Evolutionary conservation across 2,888 invertebrate species (phyloP).

Genomic region (Argyresthia goedartella): DNA sequence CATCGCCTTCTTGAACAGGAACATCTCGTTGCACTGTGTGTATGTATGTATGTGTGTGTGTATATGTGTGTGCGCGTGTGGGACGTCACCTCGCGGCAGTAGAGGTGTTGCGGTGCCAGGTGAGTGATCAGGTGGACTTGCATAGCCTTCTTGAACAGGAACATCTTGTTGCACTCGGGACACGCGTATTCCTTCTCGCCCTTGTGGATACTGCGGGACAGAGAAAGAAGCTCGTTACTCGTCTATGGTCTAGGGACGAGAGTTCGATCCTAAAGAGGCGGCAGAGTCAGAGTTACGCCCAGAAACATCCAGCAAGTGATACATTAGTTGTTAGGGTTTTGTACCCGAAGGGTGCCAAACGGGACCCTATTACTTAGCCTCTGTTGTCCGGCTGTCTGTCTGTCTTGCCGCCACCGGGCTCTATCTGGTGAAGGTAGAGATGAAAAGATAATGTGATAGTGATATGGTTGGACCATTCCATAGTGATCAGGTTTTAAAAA

Average conservation of each 20-base stretch:
- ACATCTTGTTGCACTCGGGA: slow-evolving; percentile 36
- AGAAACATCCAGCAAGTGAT: no score
- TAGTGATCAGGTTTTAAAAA: no score
- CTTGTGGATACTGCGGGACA: slow-evolving; percentile 36
- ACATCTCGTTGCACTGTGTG: background rate
- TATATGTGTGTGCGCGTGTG: background rate
- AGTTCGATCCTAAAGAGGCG: background rate
- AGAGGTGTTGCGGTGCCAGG: slow-evolving; percentile 35
- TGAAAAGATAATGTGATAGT: no score
- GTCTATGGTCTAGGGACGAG: background rate
- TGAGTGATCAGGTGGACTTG: slow-evolving; percentile 46
- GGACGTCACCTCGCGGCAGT: slow-evolving; percentile 39
- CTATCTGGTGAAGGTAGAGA: no score
- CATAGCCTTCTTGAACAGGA: slow-evolving; percentile 53
- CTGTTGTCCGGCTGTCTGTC: no score
- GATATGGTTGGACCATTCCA: no score
- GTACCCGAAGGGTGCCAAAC: no score
- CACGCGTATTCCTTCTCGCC: slow-evolving; percentile 52
- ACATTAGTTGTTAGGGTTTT: no score
- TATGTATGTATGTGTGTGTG: background rate
- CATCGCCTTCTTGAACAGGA: slow-evolving; percentile 31
- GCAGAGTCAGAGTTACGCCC: no score
- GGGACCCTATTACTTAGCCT: no score
- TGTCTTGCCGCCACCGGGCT: no score
- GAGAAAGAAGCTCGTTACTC: background rate